Conservation (phyloP, 2,113 vertebrate genomes). For the Melanotaenia duboulayi region DNA sequence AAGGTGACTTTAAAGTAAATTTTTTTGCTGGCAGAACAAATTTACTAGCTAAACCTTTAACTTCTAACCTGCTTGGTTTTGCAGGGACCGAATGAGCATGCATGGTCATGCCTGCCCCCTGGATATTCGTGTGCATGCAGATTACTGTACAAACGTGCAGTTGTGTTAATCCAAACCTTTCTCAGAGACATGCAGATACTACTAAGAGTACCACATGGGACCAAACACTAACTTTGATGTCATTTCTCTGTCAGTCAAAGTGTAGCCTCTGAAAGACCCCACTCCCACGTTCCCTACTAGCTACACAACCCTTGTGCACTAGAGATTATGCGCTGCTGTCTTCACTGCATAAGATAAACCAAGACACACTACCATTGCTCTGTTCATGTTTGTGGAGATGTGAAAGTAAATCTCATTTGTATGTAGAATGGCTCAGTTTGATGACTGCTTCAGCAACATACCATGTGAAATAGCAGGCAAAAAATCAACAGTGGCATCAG, state of each 20-base stretch:
- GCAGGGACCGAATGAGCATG: slow-evolving; percentile 8
- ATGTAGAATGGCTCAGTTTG: slow-evolving; percentile 44
- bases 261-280: slow-evolving; percentile 55
- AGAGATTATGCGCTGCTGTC: slow-evolving; percentile 47
- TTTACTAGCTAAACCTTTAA: slow-evolving; percentile 59
- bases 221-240: slow-evolving; percentile 47
- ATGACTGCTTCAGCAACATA: slow-evolving; percentile 52
- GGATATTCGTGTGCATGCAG: neutral
- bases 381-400: slow-evolving; percentile 21
- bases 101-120: neutral
- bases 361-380: slow-evolving; percentile 10
- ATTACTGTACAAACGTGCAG: slow-evolving; percentile 4
- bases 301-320: slow-evolving; percentile 15
- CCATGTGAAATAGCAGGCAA: slow-evolving; percentile 41
- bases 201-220: slow-evolving; percentile 39
- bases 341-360: slow-evolving; percentile 27
- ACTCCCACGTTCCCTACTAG: slow-evolving; percentile 27
- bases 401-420: slow-evolving; percentile 47
- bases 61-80: slow-evolving; percentile 39
- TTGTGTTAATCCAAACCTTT: slow-evolving; percentile 19
- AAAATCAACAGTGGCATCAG: slow-evolving; percentile 21
- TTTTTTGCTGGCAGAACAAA: slow-evolving; percentile 30
- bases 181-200: slow-evolving; percentile 19
- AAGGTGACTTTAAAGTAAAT: slow-evolving; percentile 62
- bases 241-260: slow-evolving; percentile 57